Evolutionary conservation across 2,113 vertebrate genomes (phyloP).

Genomic region (Crotalus helleri): DNA sequence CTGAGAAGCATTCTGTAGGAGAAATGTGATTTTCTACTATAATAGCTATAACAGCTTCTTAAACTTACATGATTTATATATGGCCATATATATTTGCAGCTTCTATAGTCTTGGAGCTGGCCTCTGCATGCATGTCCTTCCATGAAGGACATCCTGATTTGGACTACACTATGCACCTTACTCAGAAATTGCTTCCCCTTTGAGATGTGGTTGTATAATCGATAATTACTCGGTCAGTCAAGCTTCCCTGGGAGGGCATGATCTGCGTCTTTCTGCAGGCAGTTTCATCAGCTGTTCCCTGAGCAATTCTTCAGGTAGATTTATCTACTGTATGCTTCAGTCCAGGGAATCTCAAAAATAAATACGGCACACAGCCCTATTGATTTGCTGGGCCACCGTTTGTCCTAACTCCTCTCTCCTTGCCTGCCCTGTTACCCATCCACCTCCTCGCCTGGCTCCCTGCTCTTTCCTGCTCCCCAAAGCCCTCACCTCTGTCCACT

Average conservation of each 20-base stretch:
- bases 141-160: neutral
- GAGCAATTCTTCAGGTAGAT: neutral
- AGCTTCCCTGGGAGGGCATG: neutral
- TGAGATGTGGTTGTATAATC: neutral
- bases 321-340: neutral
- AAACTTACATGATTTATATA: neutral
- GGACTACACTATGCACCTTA: neutral
- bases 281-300: neutral
- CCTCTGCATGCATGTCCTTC: neutral
- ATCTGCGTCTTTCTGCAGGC: neutral
- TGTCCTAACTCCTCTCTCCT: neutral
- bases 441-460: neutral
- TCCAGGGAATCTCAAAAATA: neutral
- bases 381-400: neutral
- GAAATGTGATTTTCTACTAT: neutral
- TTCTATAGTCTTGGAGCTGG: neutral
- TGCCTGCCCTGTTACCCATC: accelerated
- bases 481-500: neutral
- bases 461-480: neutral
- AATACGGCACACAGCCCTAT: neutral
- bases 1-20: neutral
- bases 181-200: neutral
- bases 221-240: neutral
- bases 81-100: neutral
- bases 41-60: neutral